Evolutionary conservation across 2,113 vertebrate species (phyloP).

Genomic region (Leucosticte australis): DNA sequence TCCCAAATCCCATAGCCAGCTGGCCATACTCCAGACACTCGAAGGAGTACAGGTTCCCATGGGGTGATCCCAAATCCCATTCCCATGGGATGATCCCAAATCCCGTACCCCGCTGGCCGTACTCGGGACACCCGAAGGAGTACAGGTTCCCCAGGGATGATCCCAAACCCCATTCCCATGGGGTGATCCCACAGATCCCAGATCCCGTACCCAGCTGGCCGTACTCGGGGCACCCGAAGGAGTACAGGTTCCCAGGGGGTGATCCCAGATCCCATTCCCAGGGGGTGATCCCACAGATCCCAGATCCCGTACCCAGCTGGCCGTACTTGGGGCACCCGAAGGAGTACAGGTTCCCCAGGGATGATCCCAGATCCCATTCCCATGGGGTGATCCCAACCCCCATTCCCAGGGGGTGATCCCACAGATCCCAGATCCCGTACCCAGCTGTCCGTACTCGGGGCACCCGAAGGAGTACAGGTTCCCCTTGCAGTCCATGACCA

Average conservation of each 20-base stretch:
- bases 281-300: too few relatives aligned
- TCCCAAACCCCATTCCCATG: not conserved
- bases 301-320: not conserved
- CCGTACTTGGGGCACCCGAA: too few relatives aligned
- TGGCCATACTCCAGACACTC: not conserved
- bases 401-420: not conserved
- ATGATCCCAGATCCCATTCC: not conserved
- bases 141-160: too few relatives aligned
- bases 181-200: not conserved
- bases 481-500: conserved; percentile 98
- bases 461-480: conserved; percentile 97
- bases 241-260: not conserved
- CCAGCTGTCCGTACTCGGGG: conserved; percentile 94
- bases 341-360: too few relatives aligned
- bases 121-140: too few relatives aligned
- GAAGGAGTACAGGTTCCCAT: not conserved
- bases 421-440: conserved; percentile 62
- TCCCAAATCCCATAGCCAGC: not conserved
- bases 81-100: too few relatives aligned
- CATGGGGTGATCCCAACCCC: too few relatives aligned
- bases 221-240: too few relatives aligned
- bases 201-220: too few relatives aligned
- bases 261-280: not conserved
- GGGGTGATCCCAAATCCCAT: not conserved
- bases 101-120: too few relatives aligned